These are phyloP conservation scores for Drosophila dunni DNA, from an alignment of 1,140 invertebrate species.

Conservation along the genomic window DNA sequence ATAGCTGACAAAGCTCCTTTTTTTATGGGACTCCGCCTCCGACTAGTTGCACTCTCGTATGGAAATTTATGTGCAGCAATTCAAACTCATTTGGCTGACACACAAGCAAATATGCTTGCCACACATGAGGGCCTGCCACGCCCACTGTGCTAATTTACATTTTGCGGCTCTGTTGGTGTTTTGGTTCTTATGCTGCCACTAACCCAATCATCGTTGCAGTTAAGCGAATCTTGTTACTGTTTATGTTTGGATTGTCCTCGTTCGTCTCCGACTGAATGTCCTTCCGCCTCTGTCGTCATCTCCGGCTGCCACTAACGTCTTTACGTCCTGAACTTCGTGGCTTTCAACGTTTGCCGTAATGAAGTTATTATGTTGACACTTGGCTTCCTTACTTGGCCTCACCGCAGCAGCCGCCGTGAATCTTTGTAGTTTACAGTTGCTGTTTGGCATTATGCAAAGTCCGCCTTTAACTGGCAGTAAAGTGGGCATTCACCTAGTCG, in stretches of 20 bases:
- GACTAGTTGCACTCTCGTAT: slow-evolving; percentile 18
- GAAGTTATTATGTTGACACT: slow-evolving; percentile 82
- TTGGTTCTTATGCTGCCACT: neutral
- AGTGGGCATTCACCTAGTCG: slow-evolving; percentile 16
- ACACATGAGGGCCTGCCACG: slow-evolving; percentile 8
- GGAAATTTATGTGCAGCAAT: slow-evolving; percentile 73
- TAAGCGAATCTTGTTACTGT: slow-evolving; percentile 54
- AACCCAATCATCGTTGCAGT: slow-evolving; percentile 29
- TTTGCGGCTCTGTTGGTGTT: slow-evolving; percentile 1
- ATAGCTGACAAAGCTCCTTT: slow-evolving; percentile 3
- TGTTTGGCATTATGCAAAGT: slow-evolving; percentile 29
- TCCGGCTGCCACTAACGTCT: neutral
- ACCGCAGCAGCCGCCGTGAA: slow-evolving; percentile 45
- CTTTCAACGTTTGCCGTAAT: slow-evolving; percentile 47
- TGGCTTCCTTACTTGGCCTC: slow-evolving; percentile 61
- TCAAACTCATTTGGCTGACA: slow-evolving; percentile 72
- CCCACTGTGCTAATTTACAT: slow-evolving; percentile 32
- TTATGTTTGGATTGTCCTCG: slow-evolving; percentile 71
- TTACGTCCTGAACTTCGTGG: slow-evolving; percentile 40
- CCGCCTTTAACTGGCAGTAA: slow-evolving; percentile 30
- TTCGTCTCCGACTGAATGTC: slow-evolving; percentile 8
- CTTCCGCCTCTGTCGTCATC: slow-evolving; percentile 17
- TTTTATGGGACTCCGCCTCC: slow-evolving; percentile 27
- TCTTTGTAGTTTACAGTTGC: slow-evolving; percentile 56
- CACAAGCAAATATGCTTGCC: slow-evolving; percentile 57